Conservation (phyloP, 1,140 invertebrate species). For the Calycopis cecrops region DNA sequence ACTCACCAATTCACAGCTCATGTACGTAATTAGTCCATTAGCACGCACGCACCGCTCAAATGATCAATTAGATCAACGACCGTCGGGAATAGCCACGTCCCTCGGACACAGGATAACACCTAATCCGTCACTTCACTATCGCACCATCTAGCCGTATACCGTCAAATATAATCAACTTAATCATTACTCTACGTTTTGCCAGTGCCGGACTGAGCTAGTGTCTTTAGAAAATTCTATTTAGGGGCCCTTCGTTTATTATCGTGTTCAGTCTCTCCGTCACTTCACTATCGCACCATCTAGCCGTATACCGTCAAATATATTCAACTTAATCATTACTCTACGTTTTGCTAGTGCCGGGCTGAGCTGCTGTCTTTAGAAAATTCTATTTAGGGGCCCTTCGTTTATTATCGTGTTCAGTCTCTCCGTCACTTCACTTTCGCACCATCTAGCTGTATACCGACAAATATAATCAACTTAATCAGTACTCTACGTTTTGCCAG, state of each 20-base stretch:
- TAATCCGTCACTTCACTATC: constrained; percentile 32
- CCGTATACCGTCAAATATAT: constrained; percentile 22
- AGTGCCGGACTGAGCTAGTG: no score
- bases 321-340: constrained; percentile 1
- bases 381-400: no score
- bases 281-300: constrained; percentile 32
- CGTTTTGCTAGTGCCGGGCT: no score
- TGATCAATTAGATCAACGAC: constrained; percentile 72
- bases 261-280: no score
- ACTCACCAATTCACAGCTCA: constrained; percentile 68
- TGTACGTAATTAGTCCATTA: constrained; percentile 70
- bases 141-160: constrained; percentile 13
- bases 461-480: constrained; percentile 24
- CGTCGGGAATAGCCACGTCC: constrained; percentile 60
- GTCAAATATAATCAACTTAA: constrained; percentile 24
- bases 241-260: no score
- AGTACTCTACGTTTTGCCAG: no score
- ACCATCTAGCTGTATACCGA: neutral
- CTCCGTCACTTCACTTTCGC: constrained; percentile 33
- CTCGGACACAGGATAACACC: constrained; percentile 49
- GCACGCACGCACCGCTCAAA: constrained; percentile 68
- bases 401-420: no score
- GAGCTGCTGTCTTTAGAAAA: no score
- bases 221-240: no score
- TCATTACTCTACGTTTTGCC: neutral